Percentiles rank a stretch among this genome's conserved stretches.
Conservation (phyloP, 2,888 invertebrate genomes). For the Entomobrya proxima region DNA sequence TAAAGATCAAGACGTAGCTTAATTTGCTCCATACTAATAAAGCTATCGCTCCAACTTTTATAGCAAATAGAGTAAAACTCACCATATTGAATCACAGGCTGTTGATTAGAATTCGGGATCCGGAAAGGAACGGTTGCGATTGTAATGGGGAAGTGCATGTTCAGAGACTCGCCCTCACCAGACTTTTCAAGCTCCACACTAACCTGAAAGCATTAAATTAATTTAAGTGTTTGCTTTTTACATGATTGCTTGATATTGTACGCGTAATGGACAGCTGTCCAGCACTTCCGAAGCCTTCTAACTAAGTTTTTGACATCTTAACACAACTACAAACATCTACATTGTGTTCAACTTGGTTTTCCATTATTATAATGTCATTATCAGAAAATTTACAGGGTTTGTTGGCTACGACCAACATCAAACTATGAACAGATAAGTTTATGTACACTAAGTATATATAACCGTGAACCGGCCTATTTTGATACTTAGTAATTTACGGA, state of each 20-base stretch:
- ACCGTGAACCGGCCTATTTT: no score
- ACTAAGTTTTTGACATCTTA: not conserved
- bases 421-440: no score
- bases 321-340: no score
- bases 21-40: no score
- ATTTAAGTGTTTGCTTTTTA: not conserved
- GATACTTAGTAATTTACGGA: no score
- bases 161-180: conserved; percentile 81
- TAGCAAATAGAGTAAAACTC: conserved; percentile 76
- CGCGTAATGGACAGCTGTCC: not conserved
- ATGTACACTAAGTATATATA: no score
- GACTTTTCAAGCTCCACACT: conserved; percentile 84
- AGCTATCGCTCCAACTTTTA: not conserved
- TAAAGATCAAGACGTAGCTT: not conserved
- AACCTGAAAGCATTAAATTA: conserved; percentile 79
- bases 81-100: conserved; percentile 83
- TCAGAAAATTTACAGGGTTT: no score
- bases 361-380: no score
- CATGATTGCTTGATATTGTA: not conserved
- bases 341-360: no score
- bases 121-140: conserved; percentile 86
- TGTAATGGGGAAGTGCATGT: conserved; percentile 86
- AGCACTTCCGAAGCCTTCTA: not conserved
- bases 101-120: conserved; percentile 82
- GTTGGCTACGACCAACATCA: no score